Evolutionary conservation across 64 coral and sea anemone species (phyloP).

Genomic region (Montipora cactus): DNA sequence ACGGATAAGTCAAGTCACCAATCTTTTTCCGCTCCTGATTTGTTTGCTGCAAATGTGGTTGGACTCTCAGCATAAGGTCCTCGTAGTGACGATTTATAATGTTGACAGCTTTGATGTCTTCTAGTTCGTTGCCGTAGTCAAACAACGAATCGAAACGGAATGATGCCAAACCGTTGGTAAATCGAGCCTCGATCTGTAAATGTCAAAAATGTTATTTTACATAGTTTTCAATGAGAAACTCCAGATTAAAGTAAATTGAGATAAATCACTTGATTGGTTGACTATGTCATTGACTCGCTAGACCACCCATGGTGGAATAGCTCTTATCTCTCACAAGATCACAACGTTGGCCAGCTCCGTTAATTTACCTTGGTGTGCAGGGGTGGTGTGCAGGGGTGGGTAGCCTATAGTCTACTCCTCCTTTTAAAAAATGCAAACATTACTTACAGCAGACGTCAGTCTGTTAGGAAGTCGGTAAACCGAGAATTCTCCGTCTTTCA

Average conservation of each 20-base stretch:
- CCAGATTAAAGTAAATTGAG: no score
- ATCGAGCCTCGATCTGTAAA: constrained; percentile 26
- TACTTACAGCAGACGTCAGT: constrained; percentile 48
- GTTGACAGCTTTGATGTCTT: constrained; percentile 28
- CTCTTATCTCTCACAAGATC: no score
- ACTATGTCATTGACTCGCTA: no score
- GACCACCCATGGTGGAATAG: no score
- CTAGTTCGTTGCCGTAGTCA: constrained; percentile 65
- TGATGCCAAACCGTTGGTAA: background rate
- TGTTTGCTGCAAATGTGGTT: constrained; percentile 24
- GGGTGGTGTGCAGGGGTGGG: no score
- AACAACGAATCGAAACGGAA: constrained; percentile 78
- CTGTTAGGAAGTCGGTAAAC: constrained; percentile 48
- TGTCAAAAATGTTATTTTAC: background rate
- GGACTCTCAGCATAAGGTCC: background rate
- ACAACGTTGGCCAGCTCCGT: no score
- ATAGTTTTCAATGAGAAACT: no score
- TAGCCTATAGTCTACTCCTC: no score
- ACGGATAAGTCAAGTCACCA: constrained; percentile 75
- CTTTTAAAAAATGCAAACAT: background rate
- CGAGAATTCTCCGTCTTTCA: constrained; percentile 14
- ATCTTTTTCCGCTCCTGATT: constrained; percentile 33
- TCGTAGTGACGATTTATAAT: constrained; percentile 40
- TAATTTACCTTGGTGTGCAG: no score
- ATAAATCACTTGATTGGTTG: no score